These are phyloP conservation scores for Triplophysa dalaica DNA, from an alignment of 2,113 vertebrate genomes.

Conservation along the genomic window DNA sequence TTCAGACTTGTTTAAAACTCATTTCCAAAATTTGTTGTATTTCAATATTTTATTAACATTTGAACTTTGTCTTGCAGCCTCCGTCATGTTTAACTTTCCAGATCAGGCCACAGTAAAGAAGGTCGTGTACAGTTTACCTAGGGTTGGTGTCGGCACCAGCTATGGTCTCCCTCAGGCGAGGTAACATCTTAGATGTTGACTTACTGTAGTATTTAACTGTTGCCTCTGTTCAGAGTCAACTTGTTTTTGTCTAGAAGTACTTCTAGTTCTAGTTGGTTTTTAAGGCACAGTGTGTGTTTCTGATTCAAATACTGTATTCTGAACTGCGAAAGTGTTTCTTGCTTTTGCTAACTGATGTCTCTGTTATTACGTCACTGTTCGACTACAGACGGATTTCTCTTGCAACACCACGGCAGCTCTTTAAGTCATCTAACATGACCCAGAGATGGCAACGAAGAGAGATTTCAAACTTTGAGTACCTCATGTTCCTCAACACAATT, in stretches of 20 bases:
- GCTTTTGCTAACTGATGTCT: background rate
- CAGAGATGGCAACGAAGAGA: slow-evolving; percentile 98
- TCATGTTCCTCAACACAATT: slow-evolving; percentile 99
- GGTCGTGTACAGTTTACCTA: slow-evolving; percentile 96
- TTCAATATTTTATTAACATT: background rate
- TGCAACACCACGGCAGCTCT: slow-evolving; percentile 96
- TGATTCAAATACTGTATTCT: no score
- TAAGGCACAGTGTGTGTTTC: background rate
- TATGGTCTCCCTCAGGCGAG: slow-evolving; percentile 98
- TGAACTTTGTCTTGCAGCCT: slow-evolving; percentile 74
- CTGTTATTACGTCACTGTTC: background rate
- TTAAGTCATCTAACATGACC: slow-evolving; percentile 99
- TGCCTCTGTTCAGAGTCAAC: background rate
- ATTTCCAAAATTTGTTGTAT: background rate
- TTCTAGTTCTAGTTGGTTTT: background rate
- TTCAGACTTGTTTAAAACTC: background rate
- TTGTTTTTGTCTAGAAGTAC: background rate
- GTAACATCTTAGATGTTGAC: slow-evolving; percentile 67
- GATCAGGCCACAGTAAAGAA: slow-evolving; percentile 98
- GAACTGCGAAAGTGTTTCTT: no score
- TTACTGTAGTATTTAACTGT: background rate
- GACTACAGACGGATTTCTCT: slow-evolving; percentile 89
- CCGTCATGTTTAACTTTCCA: slow-evolving; percentile 99
- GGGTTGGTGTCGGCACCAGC: slow-evolving; percentile 97
- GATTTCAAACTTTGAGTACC: slow-evolving; percentile 98